Base-by-base conservation (phyloP, 2,113 vertebrate species). In the Anser brachyrhynchus region DNA sequence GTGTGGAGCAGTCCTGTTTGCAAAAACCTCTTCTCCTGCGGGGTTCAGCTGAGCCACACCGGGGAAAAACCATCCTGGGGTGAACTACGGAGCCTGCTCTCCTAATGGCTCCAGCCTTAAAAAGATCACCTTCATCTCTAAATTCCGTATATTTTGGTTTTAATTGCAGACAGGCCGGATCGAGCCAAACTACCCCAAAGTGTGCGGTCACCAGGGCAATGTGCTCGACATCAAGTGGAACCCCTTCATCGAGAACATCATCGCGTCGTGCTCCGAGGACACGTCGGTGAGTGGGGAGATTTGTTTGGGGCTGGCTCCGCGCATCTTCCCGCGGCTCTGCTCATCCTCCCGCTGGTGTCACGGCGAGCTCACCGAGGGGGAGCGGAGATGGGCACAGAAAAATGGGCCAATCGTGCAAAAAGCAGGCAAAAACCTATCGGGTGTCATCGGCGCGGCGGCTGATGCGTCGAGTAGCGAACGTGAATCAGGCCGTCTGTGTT, bases 141-240 rank as follows among this genome's bases (percentile, higher is more conserved):
- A 52, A 52, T 52, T 52, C 3, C 13, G 4, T 4, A 8, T 13
- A 13, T 52, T 52, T 74, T 35, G 6, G 46, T 61, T 54, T 90
- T 19, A 83, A 67, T 31, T 67, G 9, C 96, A 98, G 98, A 98
- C 98, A 2, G 99, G 99, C 20, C 98, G 99, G 52, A 99, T 99
- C 51, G 99, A 99, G 39, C 98, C 99, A 10, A 99, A 99, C 93
- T 98, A 99, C 96, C 99, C 99, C 55, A 99, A 99, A 93, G 98
- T 99, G 37, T 99, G 99, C 0, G 99, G 99, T 4, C 99, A 99
- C 97, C 99, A 99, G 76, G 99, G 99, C 67, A 99, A 99, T 0
- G 99, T 99, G 29, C 98, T 99, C 96, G 99, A 99, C 73, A 99
- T 99, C 98, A 99, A 99, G 89, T 99, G 99, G 99, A 99, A 99